A percentile compares a stretch with the other conserved stretches of the same genome.
Conservation (phyloP, 2,113 vertebrate species). For the Oncorhynchus clarkii region DNA sequence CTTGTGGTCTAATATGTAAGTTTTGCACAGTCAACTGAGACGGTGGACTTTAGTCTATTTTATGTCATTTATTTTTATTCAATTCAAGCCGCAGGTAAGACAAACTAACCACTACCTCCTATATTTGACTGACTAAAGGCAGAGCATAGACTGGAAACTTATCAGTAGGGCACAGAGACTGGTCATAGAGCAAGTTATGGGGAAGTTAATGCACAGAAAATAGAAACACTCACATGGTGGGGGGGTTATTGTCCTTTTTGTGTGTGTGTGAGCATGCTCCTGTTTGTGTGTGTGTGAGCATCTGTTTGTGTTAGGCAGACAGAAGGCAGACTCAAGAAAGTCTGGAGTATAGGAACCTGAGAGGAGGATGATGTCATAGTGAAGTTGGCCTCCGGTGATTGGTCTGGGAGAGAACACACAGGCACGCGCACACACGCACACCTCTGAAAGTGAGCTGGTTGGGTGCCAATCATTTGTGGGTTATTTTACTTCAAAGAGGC, state of each 20-base stretch:
- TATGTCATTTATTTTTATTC: no score
- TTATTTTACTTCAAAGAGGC: constrained; percentile 12
- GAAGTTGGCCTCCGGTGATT: constrained; percentile 34
- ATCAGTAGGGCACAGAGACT: no score
- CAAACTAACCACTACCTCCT: no score
- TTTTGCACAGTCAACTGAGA: no score
- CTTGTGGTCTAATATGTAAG: no score
- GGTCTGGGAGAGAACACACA: constrained; percentile 31
- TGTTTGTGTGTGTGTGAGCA: constrained; percentile 22
- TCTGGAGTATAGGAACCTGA: constrained; percentile 42
- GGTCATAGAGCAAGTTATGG: not conserved
- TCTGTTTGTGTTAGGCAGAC: constrained; percentile 5
- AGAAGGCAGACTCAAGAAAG: not conserved
- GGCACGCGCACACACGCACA: constrained; percentile 1
- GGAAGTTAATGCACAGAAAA: not conserved
- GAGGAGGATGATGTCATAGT: constrained; percentile 56
- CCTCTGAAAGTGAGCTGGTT: not conserved
- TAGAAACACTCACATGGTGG: not conserved
- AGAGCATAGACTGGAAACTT: not conserved
- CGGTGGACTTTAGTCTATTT: no score
- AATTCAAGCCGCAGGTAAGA: no score
- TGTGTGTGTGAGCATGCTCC: not conserved
- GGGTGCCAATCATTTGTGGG: constrained; percentile 1
- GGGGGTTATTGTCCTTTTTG: constrained; percentile 8
- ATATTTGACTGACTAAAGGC: not conserved